Percentiles rank a stretch among this genome's conserved stretches.
phyloP scores from a whole-genome alignment of 2,797 vertebrate species.

The Dendrocincla fuliginosa region DNA sequence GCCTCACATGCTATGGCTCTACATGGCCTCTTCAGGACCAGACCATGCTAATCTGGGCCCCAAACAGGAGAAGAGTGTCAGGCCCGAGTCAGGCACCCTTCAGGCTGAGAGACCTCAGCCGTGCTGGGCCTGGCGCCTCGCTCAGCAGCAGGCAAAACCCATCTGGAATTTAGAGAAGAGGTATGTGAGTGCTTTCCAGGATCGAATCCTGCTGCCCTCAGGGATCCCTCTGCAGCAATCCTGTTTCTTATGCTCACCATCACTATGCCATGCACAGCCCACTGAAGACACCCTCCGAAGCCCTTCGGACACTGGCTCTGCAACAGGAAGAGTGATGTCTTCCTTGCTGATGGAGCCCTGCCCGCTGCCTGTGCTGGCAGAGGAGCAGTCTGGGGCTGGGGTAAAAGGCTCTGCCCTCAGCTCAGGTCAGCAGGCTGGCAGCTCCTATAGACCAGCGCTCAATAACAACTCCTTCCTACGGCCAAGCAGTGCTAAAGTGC shows the following conservation, averaged over 20 bases:
- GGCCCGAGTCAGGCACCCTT: neutral
- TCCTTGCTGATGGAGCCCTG: constrained; percentile 56
- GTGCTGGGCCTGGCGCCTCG: constrained; percentile 40
- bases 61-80: constrained; percentile 42
- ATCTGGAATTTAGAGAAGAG: constrained; percentile 69
- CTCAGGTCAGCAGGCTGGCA: constrained; percentile 73
- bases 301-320: constrained; percentile 12
- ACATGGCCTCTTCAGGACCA: constrained; percentile 79
- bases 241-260: constrained; percentile 58
- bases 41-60: constrained; percentile 60
- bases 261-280: constrained; percentile 18
- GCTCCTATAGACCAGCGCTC: constrained; percentile 68
- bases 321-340: constrained; percentile 21
- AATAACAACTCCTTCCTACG: constrained; percentile 69
- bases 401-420: constrained; percentile 44
- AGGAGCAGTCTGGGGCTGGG: constrained; percentile 53
- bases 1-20: constrained; percentile 73
- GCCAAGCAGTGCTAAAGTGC: constrained; percentile 83
- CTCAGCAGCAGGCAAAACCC: constrained; percentile 69
- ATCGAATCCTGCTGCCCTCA: constrained; percentile 58
- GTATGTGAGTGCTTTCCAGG: constrained; percentile 61
- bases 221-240: constrained; percentile 67
- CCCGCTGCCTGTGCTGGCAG: constrained; percentile 40
- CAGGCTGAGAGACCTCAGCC: neutral
- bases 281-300: constrained; percentile 4